A percentile compares a stretch with the other conserved stretches of the same genome.
Evolutionary conservation across 2,888 invertebrate genomes (phyloP).

Genomic region (Julus scanicus): DNA sequence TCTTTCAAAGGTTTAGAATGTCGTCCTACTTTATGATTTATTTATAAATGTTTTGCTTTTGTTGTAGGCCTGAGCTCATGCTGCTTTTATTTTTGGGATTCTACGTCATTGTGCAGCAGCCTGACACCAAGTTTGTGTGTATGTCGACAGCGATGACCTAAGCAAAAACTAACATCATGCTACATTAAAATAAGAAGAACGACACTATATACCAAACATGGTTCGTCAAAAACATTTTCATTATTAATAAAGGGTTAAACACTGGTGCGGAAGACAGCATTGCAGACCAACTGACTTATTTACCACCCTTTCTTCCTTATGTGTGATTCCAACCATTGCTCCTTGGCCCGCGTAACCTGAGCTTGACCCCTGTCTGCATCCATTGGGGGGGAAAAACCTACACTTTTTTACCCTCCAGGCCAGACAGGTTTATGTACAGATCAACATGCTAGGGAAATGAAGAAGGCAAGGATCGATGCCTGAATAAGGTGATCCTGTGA

Average conservation of each 20-base stretch:
- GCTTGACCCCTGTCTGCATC: slow-evolving; percentile 7
- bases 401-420: not conserved
- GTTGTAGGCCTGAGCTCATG: not conserved
- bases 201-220: not conserved
- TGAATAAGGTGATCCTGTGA: not conserved
- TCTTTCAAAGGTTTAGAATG: slow-evolving; percentile 20
- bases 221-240: too few species aligned
- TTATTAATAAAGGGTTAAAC: not conserved
- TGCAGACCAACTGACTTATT: not conserved
- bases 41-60: not conserved
- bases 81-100: not conserved
- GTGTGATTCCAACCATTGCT: not conserved
- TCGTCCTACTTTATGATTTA: slow-evolving; percentile 33
- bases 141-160: not conserved
- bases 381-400: not conserved
- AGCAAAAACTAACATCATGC: not conserved
- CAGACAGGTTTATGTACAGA: slow-evolving; percentile 15
- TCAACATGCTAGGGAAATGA: not conserved
- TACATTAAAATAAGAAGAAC: not conserved
- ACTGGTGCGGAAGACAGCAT: not conserved
- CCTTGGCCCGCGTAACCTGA: not conserved
- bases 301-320: not conserved
- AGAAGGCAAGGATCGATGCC: not conserved
- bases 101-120: not conserved
- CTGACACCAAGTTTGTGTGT: not conserved